Base-by-base conservation (phyloP, 30 jellyfish, hydroid and myxozoan genomes). In the Sanderia malayensis region DNA sequence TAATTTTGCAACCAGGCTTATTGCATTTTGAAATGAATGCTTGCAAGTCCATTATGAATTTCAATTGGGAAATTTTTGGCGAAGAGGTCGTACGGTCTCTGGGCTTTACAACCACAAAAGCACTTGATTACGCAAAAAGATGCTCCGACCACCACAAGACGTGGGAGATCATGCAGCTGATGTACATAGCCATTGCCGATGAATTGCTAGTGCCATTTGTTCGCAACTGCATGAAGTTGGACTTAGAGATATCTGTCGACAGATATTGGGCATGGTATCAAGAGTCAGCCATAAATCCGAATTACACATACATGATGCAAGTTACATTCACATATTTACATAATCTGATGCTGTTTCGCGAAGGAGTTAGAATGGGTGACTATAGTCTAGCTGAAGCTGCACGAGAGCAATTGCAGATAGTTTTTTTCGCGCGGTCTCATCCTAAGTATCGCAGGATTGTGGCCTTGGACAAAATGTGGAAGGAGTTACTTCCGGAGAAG, bases 61-160 rank as follows among this genome's bases (percentile, higher is more conserved):
- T 49, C 6, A 49, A 49, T 24, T 49, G 64, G 64, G 64, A 49
- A 18, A 49, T 49, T 4, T 49, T 49, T 18, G 64, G 27, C 4
- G 64, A 49, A 24, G 64, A 49, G 27, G 27, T 49, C 6, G 23
- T 49, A 15, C 4, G 18, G 27, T 9, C 25, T 15, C 64, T 49
- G 6, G 64, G 64, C 3, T 49, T 9, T 49, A 49, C 8, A 49
- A 9, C 64, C 11, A 19, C 6, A 2, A 49, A 49, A 15, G 64
- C 64, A 4, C 27, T 49, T 9, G 27, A 49, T 4, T 49, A 49
- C 18, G 64, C 64, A 49, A 49, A 49, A 19, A 11, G 64, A 11
- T 49, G 64, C 27, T 2, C 25, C 3, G 64, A 49, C 18, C 64
- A 49, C 64, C 64, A 49, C 18, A 49, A 49, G 64, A 49, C 64